Evolutionary conservation across 2,888 invertebrate species (phyloP).

Genomic region (Drosophila birchii): DNA sequence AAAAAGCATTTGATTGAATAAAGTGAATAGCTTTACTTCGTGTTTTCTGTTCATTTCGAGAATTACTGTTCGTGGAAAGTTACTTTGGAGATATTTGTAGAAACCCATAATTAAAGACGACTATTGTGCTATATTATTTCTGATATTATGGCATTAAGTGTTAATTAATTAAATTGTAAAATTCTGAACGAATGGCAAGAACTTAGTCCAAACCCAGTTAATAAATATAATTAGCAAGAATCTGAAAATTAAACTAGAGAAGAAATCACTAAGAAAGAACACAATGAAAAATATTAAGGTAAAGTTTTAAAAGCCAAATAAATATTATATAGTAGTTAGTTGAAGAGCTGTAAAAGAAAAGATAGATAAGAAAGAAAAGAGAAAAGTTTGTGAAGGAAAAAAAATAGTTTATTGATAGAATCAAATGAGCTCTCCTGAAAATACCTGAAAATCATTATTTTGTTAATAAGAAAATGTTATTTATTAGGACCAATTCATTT

Average conservation of each 20-base stretch:
- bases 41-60: too few relatives aligned
- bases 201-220: background rate
- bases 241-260: background rate
- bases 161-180: background rate
- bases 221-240: background rate
- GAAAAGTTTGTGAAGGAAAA: background rate
- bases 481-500: conserved; percentile 11
- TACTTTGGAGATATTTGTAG: background rate
- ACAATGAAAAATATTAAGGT: background rate
- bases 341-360: background rate
- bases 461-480: background rate
- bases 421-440: background rate
- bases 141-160: background rate
- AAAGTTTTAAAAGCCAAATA: background rate
- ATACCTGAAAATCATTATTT: background rate
- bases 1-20: background rate
- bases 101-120: background rate
- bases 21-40: background rate
- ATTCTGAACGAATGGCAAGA: background rate
- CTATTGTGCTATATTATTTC: background rate
- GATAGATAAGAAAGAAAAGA: too few relatives aligned
- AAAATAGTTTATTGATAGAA: background rate
- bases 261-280: background rate
- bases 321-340: background rate
- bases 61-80: background rate